A percentile compares a stretch with the other conserved stretches of the same genome.
These are phyloP conservation scores for Drosophila putrida DNA, from an alignment of 2,888 invertebrate genomes.

Conservation along the genomic window DNA sequence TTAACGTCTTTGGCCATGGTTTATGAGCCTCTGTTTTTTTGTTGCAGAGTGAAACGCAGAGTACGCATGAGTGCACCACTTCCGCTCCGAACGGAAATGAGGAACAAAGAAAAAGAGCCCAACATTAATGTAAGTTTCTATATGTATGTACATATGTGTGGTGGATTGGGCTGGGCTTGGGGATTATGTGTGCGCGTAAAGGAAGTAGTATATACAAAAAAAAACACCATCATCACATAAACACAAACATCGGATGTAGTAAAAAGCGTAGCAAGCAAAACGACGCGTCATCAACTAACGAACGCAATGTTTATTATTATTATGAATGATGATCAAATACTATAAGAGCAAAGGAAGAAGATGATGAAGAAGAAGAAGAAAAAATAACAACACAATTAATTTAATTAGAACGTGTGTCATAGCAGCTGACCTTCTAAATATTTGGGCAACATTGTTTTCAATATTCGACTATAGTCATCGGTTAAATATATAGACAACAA, in stretches of 20 bases:
- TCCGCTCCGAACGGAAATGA: slow-evolving; percentile 73
- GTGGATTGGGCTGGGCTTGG: slow-evolving; percentile 6
- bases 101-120: slow-evolving; percentile 59
- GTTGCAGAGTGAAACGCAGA: slow-evolving; percentile 59
- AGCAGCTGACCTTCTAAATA: slow-evolving; percentile 61
- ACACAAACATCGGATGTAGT: slow-evolving; percentile 41
- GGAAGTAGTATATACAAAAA: slow-evolving; percentile 43
- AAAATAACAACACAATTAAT: slow-evolving; percentile 41
- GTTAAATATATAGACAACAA: slow-evolving; percentile 37
- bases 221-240: slow-evolving; percentile 12
- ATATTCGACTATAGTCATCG: slow-evolving; percentile 50
- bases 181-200: slow-evolving; percentile 55
- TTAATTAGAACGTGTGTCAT: slow-evolving; percentile 63
- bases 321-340: slow-evolving; percentile 45
- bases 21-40: slow-evolving; percentile 23
- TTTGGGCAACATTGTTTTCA: slow-evolving; percentile 52
- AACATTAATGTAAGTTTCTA: slow-evolving; percentile 23
- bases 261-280: slow-evolving; percentile 34
- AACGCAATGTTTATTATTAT: slow-evolving; percentile 47
- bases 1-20: slow-evolving; percentile 42
- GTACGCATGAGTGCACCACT: slow-evolving; percentile 81
- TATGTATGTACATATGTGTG: not conserved
- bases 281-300: slow-evolving; percentile 49
- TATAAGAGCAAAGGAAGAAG: slow-evolving; percentile 14
- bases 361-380: slow-evolving; percentile 3